Evolutionary conservation across 2,888 invertebrate genomes (phyloP).

Genomic region (Deroplatys truncata): DNA sequence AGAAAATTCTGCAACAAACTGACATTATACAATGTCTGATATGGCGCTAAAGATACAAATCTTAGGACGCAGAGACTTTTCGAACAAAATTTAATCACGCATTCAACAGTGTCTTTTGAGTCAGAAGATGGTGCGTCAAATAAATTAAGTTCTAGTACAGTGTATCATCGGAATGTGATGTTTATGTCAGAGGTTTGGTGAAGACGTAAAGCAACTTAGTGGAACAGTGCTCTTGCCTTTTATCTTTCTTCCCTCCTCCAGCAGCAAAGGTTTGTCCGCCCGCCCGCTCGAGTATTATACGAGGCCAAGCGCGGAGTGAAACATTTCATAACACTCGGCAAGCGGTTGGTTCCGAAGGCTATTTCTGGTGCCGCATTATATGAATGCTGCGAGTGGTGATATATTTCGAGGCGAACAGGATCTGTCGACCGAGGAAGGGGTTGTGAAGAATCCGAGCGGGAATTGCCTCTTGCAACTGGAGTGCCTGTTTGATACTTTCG

Average conservation of each 20-base stretch:
- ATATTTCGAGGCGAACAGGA: conserved; percentile 5
- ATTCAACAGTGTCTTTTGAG: too few species aligned
- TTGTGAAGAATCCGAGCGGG: background rate
- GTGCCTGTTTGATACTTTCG: background rate
- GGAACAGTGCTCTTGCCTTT: background rate
- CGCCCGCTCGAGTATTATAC: background rate
- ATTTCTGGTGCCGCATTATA: background rate
- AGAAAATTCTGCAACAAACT: too few species aligned
- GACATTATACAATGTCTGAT: too few species aligned
- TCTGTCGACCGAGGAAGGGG: background rate
- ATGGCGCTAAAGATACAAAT: too few species aligned
- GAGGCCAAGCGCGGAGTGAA: background rate
- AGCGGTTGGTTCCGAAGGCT: background rate
- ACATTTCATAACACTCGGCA: conserved; percentile 12
- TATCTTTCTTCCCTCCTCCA: background rate
- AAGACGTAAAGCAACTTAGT: background rate
- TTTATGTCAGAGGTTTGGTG: background rate
- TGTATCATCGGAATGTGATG: background rate
- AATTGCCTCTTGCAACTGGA: background rate
- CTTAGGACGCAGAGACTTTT: too few species aligned
- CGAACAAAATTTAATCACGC: too few species aligned
- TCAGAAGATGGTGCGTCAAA: background rate
- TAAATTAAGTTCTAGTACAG: background rate
- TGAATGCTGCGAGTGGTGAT: conserved; percentile 2
- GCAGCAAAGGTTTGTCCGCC: background rate